phyloP scores from a whole-genome alignment of 2,113 vertebrate species.

The Bostrychus sinensis region DNA sequence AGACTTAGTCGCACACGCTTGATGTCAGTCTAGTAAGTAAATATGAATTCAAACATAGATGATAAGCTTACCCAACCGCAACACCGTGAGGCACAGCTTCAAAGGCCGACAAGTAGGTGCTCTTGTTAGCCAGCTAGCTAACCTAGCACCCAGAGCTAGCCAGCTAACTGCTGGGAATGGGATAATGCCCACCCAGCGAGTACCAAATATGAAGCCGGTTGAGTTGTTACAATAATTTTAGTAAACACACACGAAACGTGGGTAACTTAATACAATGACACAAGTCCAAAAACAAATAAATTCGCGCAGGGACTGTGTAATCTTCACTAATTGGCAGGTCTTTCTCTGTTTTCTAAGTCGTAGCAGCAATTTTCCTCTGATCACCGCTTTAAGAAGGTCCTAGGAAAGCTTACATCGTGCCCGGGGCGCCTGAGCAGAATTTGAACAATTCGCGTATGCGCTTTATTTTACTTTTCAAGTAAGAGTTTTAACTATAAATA shows the following conservation, averaged over 20 bases:
- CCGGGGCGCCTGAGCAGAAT: constrained; percentile 71
- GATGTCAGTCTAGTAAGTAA: rapidly evolving
- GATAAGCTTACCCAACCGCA: constrained; percentile 54
- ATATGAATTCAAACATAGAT: not conserved
- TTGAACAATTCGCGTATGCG: not conserved
- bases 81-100: constrained; percentile 12
- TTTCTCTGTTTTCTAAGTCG: constrained; percentile 78
- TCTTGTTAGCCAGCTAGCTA: constrained; percentile 62
- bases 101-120: constrained; percentile 14
- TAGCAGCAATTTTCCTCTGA: constrained; percentile 78
- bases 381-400: constrained; percentile 82
- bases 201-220: constrained; percentile 43
- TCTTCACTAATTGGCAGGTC: constrained; percentile 55
- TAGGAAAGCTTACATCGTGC: constrained; percentile 72
- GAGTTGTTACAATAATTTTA: constrained; percentile 35
- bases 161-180: constrained; percentile 66
- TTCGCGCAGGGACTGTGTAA: constrained; percentile 53
- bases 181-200: constrained; percentile 69
- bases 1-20: not conserved
- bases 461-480: not conserved
- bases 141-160: constrained; percentile 62
- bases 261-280: constrained; percentile 51
- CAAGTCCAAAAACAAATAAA: constrained; percentile 42
- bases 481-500: not conserved
- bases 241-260: constrained; percentile 24